Conservation (phyloP, 2,888 invertebrate genomes). For the Argyra leucocephala region DNA sequence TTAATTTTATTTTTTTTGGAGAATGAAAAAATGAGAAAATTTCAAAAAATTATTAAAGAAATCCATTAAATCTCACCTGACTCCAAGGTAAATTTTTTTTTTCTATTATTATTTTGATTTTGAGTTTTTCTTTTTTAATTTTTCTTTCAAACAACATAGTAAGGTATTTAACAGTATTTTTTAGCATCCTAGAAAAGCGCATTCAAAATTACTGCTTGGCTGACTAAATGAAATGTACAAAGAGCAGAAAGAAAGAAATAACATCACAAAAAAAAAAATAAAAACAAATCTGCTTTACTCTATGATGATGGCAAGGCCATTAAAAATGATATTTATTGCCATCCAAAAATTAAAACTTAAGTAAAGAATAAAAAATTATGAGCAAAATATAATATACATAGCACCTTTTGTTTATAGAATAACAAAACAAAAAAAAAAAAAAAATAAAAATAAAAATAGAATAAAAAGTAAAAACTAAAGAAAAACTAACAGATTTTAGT, state of each 20-base stretch:
- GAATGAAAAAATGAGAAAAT: too few relatives aligned
- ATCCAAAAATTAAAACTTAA: conserved; percentile 18
- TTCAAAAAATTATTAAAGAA: conserved; percentile 10
- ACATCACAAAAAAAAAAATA: too few relatives aligned
- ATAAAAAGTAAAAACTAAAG: not conserved
- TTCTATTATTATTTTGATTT: not conserved
- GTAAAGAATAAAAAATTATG: not conserved
- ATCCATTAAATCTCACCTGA: conserved; percentile 18
- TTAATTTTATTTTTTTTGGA: not conserved
- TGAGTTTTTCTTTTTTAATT: too few relatives aligned
- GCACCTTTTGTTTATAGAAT: not conserved
- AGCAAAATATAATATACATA: not conserved
- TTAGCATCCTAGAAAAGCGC: too few relatives aligned
- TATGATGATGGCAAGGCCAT: conserved; percentile 29
- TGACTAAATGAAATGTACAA: too few relatives aligned
- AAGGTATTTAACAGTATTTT: too few relatives aligned
- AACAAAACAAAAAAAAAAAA: not conserved
- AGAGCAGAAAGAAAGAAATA: too few relatives aligned
- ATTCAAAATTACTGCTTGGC: too few relatives aligned
- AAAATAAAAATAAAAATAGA: not conserved
- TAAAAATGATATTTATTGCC: conserved; percentile 35
- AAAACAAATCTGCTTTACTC: not conserved
- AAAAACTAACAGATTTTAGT: not conserved
- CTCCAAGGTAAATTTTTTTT: not conserved
- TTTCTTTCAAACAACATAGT: too few relatives aligned